phyloP scores from a whole-genome alignment of 2,797 vertebrate genomes.

The Nyctibius grandis region DNA sequence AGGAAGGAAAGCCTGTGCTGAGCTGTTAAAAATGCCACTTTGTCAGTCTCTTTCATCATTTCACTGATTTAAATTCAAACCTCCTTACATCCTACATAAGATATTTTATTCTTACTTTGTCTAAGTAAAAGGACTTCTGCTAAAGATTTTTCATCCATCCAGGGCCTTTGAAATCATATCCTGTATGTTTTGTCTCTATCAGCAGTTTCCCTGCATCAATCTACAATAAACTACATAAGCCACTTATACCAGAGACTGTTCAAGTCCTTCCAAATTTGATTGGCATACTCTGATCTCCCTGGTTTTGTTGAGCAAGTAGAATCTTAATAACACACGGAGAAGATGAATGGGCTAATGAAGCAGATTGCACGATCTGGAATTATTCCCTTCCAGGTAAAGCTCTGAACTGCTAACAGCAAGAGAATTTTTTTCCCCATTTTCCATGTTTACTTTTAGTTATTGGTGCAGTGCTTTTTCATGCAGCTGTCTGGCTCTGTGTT shows the following conservation, averaged over 20 bases:
- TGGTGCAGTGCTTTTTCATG: background rate
- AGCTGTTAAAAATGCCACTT: background rate
- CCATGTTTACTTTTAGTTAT: background rate
- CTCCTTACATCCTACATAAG: background rate
- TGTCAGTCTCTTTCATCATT: background rate
- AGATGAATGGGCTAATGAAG: constrained; percentile 28
- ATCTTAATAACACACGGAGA: background rate
- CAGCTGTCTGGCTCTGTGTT: background rate
- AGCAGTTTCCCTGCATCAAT: background rate
- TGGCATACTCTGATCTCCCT: constrained; percentile 30
- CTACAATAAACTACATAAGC: constrained; percentile 1
- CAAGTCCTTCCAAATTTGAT: background rate
- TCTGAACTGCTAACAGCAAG: background rate
- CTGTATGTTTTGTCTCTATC: constrained; percentile 22
- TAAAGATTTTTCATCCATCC: constrained; percentile 4
- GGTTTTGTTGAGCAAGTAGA: constrained; percentile 25
- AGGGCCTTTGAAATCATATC: constrained; percentile 38
- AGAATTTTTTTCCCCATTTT: background rate
- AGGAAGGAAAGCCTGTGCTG: background rate
- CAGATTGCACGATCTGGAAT: background rate
- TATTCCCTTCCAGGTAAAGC: background rate
- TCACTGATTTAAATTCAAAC: constrained; percentile 15
- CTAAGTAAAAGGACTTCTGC: constrained; percentile 13
- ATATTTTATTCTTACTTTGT: constrained; percentile 21
- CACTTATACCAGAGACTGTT: background rate